Percentiles rank a stretch among this genome's conserved stretches.
phyloP scores from a whole-genome alignment of 2,113 vertebrate genomes.

The Tupaia chinensis region DNA sequence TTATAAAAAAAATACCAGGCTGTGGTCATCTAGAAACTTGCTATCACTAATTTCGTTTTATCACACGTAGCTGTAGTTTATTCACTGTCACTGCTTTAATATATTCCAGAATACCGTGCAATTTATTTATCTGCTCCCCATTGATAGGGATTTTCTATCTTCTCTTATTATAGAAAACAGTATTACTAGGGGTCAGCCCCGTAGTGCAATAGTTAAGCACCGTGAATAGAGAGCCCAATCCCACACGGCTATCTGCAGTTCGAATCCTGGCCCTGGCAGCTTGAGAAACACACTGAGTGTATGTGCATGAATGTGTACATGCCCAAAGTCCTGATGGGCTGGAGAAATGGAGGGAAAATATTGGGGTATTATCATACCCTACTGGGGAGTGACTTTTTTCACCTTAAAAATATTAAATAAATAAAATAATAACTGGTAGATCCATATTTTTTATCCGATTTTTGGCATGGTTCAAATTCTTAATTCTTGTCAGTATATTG shows the following conservation, averaged over 20 bases:
- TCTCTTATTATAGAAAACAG: neutral
- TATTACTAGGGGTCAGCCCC: neutral
- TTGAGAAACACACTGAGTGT: no score
- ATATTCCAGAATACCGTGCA: no score
- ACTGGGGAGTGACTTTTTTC: no score
- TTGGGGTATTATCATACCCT: no score
- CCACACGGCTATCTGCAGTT: no score
- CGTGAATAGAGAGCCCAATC: no score
- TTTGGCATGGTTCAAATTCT: neutral
- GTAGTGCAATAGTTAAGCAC: no score
- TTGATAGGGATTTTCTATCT: neutral
- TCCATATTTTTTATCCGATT: neutral
- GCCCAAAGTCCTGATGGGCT: no score
- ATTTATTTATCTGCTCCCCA: neutral
- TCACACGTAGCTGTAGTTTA: neutral
- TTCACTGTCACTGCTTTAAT: neutral
- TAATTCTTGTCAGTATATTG: constrained; percentile 11
- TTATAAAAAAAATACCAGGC: neutral
- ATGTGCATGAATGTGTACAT: no score
- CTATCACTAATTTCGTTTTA: neutral
- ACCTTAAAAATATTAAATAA: no score
- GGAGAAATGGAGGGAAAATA: no score
- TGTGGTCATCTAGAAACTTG: neutral
- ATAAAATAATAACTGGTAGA: neutral
- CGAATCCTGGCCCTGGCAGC: no score